Percentiles rank a stretch among this genome's conserved stretches.
Conservation (phyloP, 2,113 vertebrate species). For the Pygoscelis adeliae region DNA sequence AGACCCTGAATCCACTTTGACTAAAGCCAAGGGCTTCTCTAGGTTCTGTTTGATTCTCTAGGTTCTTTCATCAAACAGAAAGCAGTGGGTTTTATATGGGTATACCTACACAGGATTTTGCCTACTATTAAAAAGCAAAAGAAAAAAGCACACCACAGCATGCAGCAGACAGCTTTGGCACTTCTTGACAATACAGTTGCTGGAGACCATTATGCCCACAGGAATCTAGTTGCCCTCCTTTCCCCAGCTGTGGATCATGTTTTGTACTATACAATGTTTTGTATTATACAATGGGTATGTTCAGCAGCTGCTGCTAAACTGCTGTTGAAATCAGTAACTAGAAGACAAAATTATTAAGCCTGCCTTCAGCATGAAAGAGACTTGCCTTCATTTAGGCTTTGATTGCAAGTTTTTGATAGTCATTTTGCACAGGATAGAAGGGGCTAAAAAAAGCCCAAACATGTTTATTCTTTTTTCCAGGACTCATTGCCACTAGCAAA, state of each 20-base stretch:
- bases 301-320: background rate
- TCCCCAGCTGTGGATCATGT: background rate
- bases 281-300: background rate
- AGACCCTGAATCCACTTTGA: background rate
- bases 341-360: background rate
- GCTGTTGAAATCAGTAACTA: background rate
- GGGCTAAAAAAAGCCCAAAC: background rate
- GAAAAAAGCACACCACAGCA: background rate
- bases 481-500: background rate
- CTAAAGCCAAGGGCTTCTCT: background rate
- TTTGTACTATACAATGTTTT: background rate
- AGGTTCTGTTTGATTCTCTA: background rate
- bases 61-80: background rate
- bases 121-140: background rate
- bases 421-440: background rate
- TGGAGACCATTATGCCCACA: background rate
- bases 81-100: background rate
- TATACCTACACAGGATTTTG: background rate
- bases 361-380: background rate
- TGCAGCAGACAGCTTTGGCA: rapidly evolving
- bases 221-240: background rate
- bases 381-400: background rate
- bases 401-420: background rate
- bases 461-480: background rate
- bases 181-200: background rate